Conservation (phyloP, 2,113 vertebrate species). For the Ptyas mucosa region DNA sequence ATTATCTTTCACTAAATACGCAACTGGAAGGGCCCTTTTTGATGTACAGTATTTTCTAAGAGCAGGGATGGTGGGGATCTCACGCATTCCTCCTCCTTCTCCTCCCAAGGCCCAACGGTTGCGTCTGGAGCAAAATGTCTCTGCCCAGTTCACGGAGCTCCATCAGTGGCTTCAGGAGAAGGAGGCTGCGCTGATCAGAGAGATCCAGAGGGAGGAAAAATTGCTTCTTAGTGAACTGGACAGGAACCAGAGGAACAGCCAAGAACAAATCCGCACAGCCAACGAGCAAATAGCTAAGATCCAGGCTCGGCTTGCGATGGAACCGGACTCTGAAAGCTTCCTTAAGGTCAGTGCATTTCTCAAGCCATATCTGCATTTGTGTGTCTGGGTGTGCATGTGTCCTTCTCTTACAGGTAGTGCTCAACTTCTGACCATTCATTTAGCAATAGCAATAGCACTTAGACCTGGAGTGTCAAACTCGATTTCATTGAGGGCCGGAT, state of each 20-base stretch:
- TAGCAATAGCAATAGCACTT: too few species aligned
- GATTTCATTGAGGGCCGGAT: too few species aligned
- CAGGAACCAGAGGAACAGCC: constrained; percentile 10
- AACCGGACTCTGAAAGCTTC: background rate
- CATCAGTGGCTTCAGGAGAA: constrained; percentile 24
- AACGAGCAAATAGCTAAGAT: constrained; percentile 1
- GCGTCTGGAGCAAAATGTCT: constrained; percentile 12
- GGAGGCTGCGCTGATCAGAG: background rate
- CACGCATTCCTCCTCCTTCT: background rate
- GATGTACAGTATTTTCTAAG: background rate
- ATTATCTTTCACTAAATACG: background rate
- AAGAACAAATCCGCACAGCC: background rate
- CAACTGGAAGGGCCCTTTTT: background rate
- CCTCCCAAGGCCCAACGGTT: background rate
- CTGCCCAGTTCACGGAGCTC: background rate
- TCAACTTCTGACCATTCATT: too few species aligned
- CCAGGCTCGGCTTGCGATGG: background rate
- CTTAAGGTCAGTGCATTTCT: background rate
- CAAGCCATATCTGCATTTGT: background rate
- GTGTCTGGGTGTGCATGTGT: background rate
- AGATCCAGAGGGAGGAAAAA: background rate
- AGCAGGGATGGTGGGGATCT: too few species aligned
- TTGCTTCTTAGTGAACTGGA: constrained; percentile 5
- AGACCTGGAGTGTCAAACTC: too few species aligned
- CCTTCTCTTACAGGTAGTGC: background rate